phyloP scores from a whole-genome alignment of 2,113 vertebrate species.

The Piaya cayana region DNA sequence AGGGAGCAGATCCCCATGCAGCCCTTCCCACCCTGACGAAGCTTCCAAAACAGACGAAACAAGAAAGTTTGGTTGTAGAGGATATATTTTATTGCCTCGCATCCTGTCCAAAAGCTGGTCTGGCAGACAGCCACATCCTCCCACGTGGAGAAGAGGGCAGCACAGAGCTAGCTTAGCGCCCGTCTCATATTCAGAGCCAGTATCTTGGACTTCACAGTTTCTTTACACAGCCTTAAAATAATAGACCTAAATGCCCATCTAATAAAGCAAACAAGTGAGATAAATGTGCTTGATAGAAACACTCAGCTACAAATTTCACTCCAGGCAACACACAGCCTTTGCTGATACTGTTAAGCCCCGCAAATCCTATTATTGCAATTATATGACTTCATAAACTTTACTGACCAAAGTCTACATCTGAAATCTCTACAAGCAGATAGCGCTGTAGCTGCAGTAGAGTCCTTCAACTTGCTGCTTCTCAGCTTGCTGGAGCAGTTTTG shows the following conservation, averaged over 20 bases:
- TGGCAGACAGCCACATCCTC: fast-evolving
- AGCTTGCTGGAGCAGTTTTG: fast-evolving
- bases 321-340: not conserved
- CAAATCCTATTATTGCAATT: slow-evolving; percentile 14
- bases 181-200: fast-evolving
- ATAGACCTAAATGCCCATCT: not conserved
- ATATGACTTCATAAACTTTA: slow-evolving; percentile 28
- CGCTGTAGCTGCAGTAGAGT: not conserved
- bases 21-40: not conserved
- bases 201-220: slow-evolving; percentile 54
- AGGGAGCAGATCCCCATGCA: not conserved
- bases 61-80: not conserved
- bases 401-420: slow-evolving; percentile 26
- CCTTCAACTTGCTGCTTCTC: not conserved
- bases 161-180: not conserved
- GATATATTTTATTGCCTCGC: slow-evolving; percentile 32
- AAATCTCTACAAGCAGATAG: not conserved
- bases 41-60: not conserved
- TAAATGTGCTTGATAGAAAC: not conserved
- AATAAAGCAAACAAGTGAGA: slow-evolving; percentile 13
- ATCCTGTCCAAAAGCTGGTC: not conserved
- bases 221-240: slow-evolving; percentile 19
- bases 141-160: not conserved
- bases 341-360: slow-evolving; percentile 20
- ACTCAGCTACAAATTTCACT: not conserved